phyloP scores from a whole-genome alignment of 2,797 vertebrate genomes.

The Arctocebus calabarensis region DNA sequence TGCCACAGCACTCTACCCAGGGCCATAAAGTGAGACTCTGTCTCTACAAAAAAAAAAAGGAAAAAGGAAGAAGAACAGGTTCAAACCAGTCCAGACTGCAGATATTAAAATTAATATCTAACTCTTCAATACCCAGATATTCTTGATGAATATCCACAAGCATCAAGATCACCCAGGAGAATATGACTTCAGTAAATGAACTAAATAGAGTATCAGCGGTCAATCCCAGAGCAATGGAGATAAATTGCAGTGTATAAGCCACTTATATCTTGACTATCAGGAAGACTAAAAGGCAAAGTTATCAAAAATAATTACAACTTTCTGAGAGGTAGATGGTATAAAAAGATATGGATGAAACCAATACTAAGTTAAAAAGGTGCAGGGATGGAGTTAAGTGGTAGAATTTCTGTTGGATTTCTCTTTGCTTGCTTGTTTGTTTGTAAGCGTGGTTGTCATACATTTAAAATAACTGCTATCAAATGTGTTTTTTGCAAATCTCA shows the following conservation, averaged over 20 bases:
- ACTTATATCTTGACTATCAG: not conserved
- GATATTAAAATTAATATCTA: not conserved
- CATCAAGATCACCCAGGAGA: not conserved
- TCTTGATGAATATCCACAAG: not conserved
- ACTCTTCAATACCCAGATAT: not conserved
- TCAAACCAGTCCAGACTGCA: not conserved
- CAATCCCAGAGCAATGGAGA: not conserved
- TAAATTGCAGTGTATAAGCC: not conserved
- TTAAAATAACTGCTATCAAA: not conserved
- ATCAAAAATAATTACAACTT: not conserved
- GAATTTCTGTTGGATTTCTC: not conserved
- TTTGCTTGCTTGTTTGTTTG: not conserved
- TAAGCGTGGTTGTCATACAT: not conserved
- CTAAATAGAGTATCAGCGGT: not conserved
- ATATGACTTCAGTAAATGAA: not conserved
- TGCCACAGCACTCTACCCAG: too few relatives aligned
- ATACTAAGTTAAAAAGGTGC: not conserved
- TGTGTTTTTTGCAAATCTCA: not conserved
- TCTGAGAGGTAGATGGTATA: not conserved
- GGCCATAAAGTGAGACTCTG: too few relatives aligned
- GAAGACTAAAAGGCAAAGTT: not conserved
- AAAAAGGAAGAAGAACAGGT: not conserved
- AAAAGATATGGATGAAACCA: not conserved
- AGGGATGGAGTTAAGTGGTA: not conserved
- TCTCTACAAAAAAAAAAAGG: too few relatives aligned